Conservation (phyloP, 1,140 invertebrate species). For the silkworm (Bombyx mori) region ASM3026992v2 NC_085124.1:3306501-3307000, state of each 20-base stretch:
- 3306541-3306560: neutral
- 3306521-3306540: no score
- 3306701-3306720: no score
- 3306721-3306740: no score
- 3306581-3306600: neutral
- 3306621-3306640: no score
- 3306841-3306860: constrained; percentile 2
- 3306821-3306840: constrained; percentile 26
- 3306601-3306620: no score
- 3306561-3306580: neutral
- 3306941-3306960: constrained; percentile 41
- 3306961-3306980: constrained; percentile 13
- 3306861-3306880: constrained; percentile 29
- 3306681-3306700: no score
- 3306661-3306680: no score
- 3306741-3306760: constrained; percentile 49
- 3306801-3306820: constrained; percentile 32
- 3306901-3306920: constrained; percentile 24
- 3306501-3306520: no score
- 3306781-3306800: constrained; percentile 48
- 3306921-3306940: constrained; percentile 21
- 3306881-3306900: constrained; percentile 17
- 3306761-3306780: constrained; percentile 33
- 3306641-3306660: no score
- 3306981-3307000: neutral